Evolutionary conservation across 2,888 invertebrate species (phyloP).

Genomic region (Dascillus cervinus): DNA sequence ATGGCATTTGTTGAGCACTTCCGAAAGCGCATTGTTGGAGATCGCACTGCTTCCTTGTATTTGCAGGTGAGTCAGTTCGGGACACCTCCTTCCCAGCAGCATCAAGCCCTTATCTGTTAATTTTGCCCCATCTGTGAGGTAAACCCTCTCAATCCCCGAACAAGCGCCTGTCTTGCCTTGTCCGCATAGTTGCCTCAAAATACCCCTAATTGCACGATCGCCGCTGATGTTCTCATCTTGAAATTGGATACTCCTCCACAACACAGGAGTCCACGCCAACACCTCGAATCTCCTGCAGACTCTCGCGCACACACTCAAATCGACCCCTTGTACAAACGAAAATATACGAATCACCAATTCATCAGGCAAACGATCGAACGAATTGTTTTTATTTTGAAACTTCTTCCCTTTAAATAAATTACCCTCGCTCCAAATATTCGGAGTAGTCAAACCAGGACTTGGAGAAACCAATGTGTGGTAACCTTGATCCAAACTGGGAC

Average conservation of each 20-base stretch:
- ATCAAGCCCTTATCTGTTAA: constrained; percentile 73
- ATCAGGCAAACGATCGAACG: constrained; percentile 58
- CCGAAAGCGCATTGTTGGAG: constrained; percentile 69
- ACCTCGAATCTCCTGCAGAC: constrained; percentile 71
- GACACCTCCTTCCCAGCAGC: constrained; percentile 68
- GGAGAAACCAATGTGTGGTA: constrained; percentile 69
- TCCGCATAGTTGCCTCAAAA: constrained; percentile 57
- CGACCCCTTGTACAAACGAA: constrained; percentile 60
- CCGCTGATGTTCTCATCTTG: constrained; percentile 54
- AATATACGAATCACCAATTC: constrained; percentile 63
- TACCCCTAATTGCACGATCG: constrained; percentile 57
- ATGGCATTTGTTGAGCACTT: constrained; percentile 69
- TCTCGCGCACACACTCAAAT: constrained; percentile 65
- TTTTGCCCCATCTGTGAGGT: constrained; percentile 60
- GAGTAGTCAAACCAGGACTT: constrained; percentile 43
- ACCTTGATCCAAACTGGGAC: constrained; percentile 70
- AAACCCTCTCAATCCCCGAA: constrained; percentile 58
- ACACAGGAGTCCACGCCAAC: constrained; percentile 67
- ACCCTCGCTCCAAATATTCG: constrained; percentile 38
- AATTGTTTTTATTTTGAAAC: constrained; percentile 38
- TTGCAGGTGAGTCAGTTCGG: constrained; percentile 73
- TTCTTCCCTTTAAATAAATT: constrained; percentile 33
- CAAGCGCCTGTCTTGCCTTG: constrained; percentile 61
- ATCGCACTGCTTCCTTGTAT: constrained; percentile 67
- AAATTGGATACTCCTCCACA: constrained; percentile 64